These are phyloP conservation scores for Melieria picta DNA, from an alignment of 2,888 invertebrate genomes.

Conservation along the genomic window DNA sequence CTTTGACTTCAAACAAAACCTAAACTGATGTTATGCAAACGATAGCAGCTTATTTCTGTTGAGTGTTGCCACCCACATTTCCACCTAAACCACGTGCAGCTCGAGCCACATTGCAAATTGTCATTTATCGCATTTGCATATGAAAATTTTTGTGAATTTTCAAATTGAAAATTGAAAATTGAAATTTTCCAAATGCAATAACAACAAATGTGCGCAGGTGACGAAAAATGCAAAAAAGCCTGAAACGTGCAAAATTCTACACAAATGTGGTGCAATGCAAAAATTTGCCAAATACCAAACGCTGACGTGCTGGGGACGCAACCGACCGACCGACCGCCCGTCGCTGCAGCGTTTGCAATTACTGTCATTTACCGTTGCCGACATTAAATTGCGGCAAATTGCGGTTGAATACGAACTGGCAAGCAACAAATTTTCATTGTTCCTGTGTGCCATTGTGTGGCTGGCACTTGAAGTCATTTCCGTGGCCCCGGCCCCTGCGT, in stretches of 20 bases:
- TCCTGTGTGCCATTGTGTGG: neutral
- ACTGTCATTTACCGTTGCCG: constrained; percentile 31
- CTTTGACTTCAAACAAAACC: too few relatives aligned
- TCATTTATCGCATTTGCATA: too few relatives aligned
- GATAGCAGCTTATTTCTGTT: too few relatives aligned
- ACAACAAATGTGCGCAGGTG: neutral
- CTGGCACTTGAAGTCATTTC: neutral
- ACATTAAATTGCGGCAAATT: constrained; percentile 43
- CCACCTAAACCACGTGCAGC: too few relatives aligned
- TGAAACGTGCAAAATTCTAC: neutral
- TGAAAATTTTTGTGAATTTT: neutral
- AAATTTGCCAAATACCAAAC: neutral
- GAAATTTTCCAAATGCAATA: too few relatives aligned
- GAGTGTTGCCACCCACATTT: too few relatives aligned
- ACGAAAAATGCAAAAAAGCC: neutral
- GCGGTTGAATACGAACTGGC: constrained; percentile 24
- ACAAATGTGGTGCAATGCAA: neutral
- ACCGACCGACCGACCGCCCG: neutral
- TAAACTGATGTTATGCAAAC: too few relatives aligned
- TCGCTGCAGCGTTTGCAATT: constrained; percentile 24
- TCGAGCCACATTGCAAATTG: too few relatives aligned
- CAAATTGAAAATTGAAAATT: too few relatives aligned
- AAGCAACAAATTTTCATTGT: neutral
- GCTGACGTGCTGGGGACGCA: neutral
- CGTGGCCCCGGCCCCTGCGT: neutral